Evolutionary conservation across 2,797 vertebrate genomes (phyloP), one percentile per base, ranked within the genome.

Genomic region (Peromyscus eremicus): DNA sequence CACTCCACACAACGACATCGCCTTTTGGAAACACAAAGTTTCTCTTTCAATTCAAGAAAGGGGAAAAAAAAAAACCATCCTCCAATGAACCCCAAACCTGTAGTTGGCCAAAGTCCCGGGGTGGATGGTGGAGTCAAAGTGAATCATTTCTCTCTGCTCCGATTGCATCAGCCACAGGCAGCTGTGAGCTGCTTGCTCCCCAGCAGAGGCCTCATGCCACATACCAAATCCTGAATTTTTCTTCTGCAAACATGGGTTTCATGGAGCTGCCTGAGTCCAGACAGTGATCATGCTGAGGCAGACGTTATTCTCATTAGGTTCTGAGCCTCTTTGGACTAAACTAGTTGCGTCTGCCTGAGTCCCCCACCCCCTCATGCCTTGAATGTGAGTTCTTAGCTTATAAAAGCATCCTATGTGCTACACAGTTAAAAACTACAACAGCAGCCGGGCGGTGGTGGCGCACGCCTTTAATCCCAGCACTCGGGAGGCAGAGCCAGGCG

Each of bases 11-110:
- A 90, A 94, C 97, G 95, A 95, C 94, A 97, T 90, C 43, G 37
- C 16, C 92, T 96, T 96, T 97, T 91, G 64, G 89, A 96, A 96
- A 97, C 91, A 98, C 97, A 97, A 86, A 97, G 97, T 97, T 91
- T 86, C 94, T 94, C 97, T 97, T 98, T 98, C 96, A 97, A 92
- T 81, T 92, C 52, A 75, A 92, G 91, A 95, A 94, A 77, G 70
- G 83, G 11, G 71, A 3, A 25, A 40, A 96, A 40, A 96, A 95
- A 93, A 95, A 94, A 92, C 96, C 96, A 96, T 84, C 79, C 71
- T 80, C 71, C 55, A 81, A 95, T 64, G 94, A 95, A 93, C 81
- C 93, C 94, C 84, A 57, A 96, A 97, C 96, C 95, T 97, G 92
- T 60, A 29, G n/a, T 93, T 97, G 94, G 97, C 96, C 52, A 25